These are phyloP conservation scores for Diglossa brunneiventris DNA, from an alignment of 2,113 vertebrate species.

Conservation along the genomic window DNA sequence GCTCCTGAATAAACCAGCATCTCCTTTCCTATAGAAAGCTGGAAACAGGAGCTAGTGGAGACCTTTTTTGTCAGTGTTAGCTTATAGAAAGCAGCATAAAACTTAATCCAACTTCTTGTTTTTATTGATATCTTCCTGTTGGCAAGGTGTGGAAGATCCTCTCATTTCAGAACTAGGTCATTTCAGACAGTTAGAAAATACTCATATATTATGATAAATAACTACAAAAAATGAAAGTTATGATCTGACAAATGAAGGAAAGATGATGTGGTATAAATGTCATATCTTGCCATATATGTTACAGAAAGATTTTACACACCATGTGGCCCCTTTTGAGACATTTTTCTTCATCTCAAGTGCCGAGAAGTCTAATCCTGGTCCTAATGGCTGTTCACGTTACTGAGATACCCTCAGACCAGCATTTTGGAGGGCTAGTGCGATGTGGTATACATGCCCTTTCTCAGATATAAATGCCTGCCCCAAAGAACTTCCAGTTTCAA, in stretches of 20 bases:
- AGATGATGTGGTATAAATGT: neutral
- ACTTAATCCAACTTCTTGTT: neutral
- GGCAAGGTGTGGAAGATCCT: neutral
- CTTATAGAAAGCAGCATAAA: neutral
- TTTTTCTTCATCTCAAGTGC: neutral
- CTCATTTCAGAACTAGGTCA: neutral
- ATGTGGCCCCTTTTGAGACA: neutral
- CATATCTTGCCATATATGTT: neutral
- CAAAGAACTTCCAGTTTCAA: neutral
- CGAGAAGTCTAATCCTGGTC: neutral
- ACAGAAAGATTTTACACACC: neutral
- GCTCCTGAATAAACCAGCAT: neutral
- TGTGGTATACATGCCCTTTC: accelerated
- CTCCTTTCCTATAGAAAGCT: neutral
- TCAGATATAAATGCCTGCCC: neutral
- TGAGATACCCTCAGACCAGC: neutral
- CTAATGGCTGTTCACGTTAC: neutral
- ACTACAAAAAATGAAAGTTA: neutral
- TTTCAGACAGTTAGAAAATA: neutral
- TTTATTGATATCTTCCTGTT: neutral
- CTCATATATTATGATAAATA: neutral
- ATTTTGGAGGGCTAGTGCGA: neutral
- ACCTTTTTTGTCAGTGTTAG: neutral
- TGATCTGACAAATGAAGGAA: neutral
- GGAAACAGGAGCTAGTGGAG: neutral